Evolutionary conservation across 2,888 invertebrate genomes (phyloP).

Genomic region (Amiota communis): DNA sequence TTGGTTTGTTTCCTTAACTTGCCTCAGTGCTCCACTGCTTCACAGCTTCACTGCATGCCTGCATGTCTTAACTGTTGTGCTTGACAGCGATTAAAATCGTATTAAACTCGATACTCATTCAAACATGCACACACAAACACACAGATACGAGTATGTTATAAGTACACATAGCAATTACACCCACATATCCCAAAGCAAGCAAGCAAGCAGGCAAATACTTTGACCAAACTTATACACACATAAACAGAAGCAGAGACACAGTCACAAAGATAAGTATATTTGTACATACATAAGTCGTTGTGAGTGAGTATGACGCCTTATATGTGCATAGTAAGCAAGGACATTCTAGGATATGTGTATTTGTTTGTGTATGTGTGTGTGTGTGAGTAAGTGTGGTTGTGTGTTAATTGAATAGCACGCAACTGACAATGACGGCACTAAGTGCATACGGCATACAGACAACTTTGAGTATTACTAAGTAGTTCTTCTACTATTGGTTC

Average conservation of each 20-base stretch:
- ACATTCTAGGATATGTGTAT: neutral
- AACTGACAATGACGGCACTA: conserved; percentile 5
- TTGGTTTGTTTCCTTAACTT: neutral
- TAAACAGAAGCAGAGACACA: too few relatives aligned
- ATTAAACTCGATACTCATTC: conserved; percentile 16
- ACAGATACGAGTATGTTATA: neutral
- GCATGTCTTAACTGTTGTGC: conserved; percentile 10
- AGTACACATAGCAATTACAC: neutral
- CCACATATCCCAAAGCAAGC: neutral
- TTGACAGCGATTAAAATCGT: conserved; percentile 32
- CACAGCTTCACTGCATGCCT: neutral
- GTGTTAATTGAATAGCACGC: conserved; percentile 24
- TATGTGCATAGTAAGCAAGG: conserved; percentile 11
- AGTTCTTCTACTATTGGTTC: neutral
- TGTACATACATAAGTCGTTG: conserved; percentile 2
- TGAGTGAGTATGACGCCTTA: neutral
- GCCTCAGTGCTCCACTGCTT: neutral
- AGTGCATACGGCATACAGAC: conserved; percentile 1
- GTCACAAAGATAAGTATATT: conserved; percentile 2
- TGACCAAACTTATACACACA: too few relatives aligned
- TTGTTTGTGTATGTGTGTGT: conserved; percentile 11
- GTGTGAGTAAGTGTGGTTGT: neutral
- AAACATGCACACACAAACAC: conserved; percentile 2
- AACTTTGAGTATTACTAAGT: neutral
- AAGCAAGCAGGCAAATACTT: neutral